Percentiles rank a stretch among this genome's conserved stretches.
Evolutionary conservation across 2,797 vertebrate species (phyloP).

Genomic region (Pipistrellus nathusii): DNA sequence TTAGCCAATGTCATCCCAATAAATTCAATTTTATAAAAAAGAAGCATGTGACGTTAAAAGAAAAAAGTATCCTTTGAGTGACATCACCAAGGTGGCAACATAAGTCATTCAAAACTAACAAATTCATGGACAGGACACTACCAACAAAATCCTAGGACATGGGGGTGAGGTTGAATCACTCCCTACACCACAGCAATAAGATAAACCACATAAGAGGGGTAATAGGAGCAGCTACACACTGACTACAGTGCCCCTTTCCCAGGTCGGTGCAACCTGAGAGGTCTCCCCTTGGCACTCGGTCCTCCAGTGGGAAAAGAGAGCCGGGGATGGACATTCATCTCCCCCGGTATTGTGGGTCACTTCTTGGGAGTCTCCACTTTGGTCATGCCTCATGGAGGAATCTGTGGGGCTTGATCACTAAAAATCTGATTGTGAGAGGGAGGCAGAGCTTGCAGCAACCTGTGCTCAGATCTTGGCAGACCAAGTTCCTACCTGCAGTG

Average conservation of each 20-base stretch:
- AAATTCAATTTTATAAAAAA: background rate
- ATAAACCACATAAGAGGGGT: background rate
- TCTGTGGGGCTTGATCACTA: background rate
- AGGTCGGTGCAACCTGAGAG: background rate
- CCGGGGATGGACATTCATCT: background rate
- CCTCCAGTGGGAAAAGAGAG: background rate
- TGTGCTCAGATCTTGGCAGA: background rate
- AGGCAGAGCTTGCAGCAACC: background rate
- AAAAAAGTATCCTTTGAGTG: background rate
- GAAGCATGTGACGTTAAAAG: background rate
- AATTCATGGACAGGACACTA: background rate
- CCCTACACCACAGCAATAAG: background rate
- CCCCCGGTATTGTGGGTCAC: background rate
- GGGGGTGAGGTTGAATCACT: background rate
- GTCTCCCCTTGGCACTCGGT: rapidly evolving
- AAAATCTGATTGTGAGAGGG: background rate
- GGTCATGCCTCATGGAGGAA: background rate
- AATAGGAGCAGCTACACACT: background rate
- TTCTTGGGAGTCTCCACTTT: background rate
- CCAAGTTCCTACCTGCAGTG: background rate
- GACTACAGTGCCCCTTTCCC: background rate
- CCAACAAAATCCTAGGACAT: background rate
- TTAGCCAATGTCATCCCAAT: background rate
- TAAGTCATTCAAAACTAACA: background rate
- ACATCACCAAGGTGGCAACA: background rate